Evolutionary conservation across 1,140 invertebrate genomes (phyloP).

Genomic region (Drosophila burlai): DNA sequence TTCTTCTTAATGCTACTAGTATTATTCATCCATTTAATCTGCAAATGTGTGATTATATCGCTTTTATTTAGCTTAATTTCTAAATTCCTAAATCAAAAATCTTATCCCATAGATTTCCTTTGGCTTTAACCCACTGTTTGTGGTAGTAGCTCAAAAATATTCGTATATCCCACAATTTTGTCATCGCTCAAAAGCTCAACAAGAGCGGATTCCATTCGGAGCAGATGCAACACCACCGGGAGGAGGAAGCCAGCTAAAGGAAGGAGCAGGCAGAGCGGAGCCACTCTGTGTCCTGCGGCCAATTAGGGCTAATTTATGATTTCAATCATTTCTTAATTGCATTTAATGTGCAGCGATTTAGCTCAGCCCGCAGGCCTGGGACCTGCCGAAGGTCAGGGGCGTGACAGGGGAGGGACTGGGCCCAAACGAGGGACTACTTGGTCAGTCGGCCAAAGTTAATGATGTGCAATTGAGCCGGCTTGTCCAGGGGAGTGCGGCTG

Average conservation of each 20-base stretch:
- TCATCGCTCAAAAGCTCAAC: conserved; percentile 16
- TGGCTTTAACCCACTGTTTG: conserved; percentile 13
- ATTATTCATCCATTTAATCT: too few relatives aligned
- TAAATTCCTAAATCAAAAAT: not conserved
- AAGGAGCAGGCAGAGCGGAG: not conserved
- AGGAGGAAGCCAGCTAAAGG: not conserved
- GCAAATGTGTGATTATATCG: too few relatives aligned
- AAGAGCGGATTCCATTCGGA: conserved; percentile 7
- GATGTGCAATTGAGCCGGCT: conserved; percentile 50
- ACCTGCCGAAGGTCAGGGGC: conserved; percentile 14
- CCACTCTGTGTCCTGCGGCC: conserved; percentile 61
- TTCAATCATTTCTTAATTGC: conserved; percentile 84
- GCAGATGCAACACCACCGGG: conserved; percentile 19
- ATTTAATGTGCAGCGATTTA: conserved; percentile 82
- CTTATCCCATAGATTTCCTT: not conserved
- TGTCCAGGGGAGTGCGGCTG: not conserved
- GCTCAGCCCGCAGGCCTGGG: conserved; percentile 2
- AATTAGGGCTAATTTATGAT: conserved; percentile 83
- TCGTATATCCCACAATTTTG: conserved; percentile 59
- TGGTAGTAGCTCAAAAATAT: conserved; percentile 64
- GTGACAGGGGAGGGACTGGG: not conserved
- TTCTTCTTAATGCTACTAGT: too few relatives aligned
- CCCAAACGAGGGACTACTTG: conserved; percentile 41
- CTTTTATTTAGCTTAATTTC: not conserved
- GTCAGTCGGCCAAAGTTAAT: conserved; percentile 79